Evolutionary conservation across 2,888 invertebrate genomes (phyloP), one percentile per base, ranked within the genome.

Genomic region (Siphlonurus alternatus): DNA sequence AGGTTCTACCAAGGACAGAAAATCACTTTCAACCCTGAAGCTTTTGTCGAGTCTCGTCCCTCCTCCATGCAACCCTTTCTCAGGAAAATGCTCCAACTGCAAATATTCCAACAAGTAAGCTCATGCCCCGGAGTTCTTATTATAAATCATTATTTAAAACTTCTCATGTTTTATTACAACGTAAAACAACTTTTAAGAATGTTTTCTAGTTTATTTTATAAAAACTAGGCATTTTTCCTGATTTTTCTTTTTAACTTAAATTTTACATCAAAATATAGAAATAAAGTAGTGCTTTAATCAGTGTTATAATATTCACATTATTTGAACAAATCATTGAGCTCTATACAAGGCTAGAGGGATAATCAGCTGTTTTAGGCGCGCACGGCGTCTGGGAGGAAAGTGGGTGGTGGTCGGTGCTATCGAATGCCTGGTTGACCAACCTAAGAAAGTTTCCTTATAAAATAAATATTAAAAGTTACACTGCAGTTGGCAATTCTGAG

Each of bases 71-170:
- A 93, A 74, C 87, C 90, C 5, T 96, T 95, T 77, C 81, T 96
- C 24, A 81, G 86, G 70, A 88, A 93, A 78, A 92, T 96, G 86
- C 79, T 95, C 69, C 87, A 93, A 70, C 81, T 95, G 63, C 96
- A 97, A 79, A 94, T 95, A 74, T 96, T 96, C 76, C 91, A 90
- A 74, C 93, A 94, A 83, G 90, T 90, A 71, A 61, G n/a, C n/a
- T n/a, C n/a, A n/a, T n/a, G n/a, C n/a, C n/a, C n/a, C n/a, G n/a
- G 66, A 64, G 66, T 53, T 25, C 18, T 62, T 10, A 1, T 23
- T 53, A 15, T 2, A n/a, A 19, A 5, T 54, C 19, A 54, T 54
- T 54, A 54, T 2, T 54, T 53, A 53, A 24, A 20, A 15, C 23
- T 24, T 23, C 18, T 24, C 15, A 5, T 25, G 2, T 23, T 23